These are phyloP conservation scores for Zaprionus gabonicus DNA, from an alignment of 1,140 invertebrate species.

Conservation along the genomic window DNA sequence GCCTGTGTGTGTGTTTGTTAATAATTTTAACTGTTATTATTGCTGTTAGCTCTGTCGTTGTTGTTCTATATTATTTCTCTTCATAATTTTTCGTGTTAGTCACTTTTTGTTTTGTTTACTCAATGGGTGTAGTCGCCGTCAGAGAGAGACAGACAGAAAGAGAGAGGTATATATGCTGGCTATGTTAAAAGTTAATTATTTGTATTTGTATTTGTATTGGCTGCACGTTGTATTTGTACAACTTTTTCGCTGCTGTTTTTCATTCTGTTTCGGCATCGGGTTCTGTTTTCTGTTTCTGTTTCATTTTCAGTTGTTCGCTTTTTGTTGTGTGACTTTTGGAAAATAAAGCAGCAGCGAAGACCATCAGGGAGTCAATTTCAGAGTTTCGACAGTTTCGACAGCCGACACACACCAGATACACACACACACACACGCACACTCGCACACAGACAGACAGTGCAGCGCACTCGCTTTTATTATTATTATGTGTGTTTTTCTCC, in stretches of 20 bases:
- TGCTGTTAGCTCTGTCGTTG: constrained; percentile 36
- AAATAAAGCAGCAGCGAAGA: constrained; percentile 20
- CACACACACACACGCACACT: background rate
- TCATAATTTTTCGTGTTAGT: constrained; percentile 49
- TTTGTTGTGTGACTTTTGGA: constrained; percentile 64
- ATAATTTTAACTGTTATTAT: constrained; percentile 76
- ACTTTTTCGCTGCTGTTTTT: constrained; percentile 57
- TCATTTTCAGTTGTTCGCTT: constrained; percentile 31
- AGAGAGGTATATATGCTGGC: constrained; percentile 9
- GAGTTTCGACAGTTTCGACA: constrained; percentile 46
- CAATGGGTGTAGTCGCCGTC: constrained; percentile 70
- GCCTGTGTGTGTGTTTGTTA: constrained; percentile 47
- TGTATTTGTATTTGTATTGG: constrained; percentile 77
- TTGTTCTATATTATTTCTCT: constrained; percentile 65
- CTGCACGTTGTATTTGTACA: constrained; percentile 76
- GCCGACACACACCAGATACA: constrained; percentile 4
- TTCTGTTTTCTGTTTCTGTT: constrained; percentile 12
- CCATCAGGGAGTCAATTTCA: constrained; percentile 49
- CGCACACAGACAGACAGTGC: background rate
- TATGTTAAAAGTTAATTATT: constrained; percentile 80
- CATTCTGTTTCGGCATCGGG: background rate
- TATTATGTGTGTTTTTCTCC: constrained; percentile 15
- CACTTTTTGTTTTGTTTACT: constrained; percentile 63
- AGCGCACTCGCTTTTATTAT: constrained; percentile 29
- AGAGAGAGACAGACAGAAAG: constrained; percentile 17